A percentile compares a stretch with the other conserved stretches of the same genome.
phyloP scores from a whole-genome alignment of 2,797 vertebrate species.

The Capromys pilorides region DNA sequence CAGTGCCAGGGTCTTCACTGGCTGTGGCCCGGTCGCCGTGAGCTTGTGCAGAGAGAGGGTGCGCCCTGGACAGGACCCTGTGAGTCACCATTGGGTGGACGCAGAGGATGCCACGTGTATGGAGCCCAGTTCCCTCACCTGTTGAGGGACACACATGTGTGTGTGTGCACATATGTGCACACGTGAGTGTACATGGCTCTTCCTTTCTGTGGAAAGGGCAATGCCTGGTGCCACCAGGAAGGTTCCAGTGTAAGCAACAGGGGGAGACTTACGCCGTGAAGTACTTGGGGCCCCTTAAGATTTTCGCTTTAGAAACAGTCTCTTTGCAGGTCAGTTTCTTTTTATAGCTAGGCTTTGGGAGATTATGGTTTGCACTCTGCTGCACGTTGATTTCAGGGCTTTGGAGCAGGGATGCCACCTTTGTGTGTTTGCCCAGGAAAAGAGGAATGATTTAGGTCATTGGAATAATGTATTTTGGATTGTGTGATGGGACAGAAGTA shows the following conservation, averaged over 20 bases:
- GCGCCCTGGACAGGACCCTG: neutral
- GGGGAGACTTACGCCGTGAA: neutral
- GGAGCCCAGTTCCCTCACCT: neutral
- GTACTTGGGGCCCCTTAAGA: neutral
- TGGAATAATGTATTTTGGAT: conserved; percentile 12
- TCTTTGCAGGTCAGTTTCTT: conserved; percentile 7
- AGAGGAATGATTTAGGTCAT: neutral
- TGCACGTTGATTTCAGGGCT: conserved; percentile 51
- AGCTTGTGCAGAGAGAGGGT: neutral
- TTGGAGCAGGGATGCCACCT: neutral
- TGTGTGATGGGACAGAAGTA: neutral
- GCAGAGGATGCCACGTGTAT: too few relatives aligned
- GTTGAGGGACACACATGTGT: neutral
- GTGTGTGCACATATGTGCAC: neutral
- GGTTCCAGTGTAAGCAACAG: neutral
- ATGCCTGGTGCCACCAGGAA: neutral
- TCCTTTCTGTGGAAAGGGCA: conserved; percentile 31
- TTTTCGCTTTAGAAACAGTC: conserved; percentile 42
- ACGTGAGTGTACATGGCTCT: neutral
- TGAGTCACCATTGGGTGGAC: neutral
- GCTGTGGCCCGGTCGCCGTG: neutral
- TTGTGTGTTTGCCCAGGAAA: conserved; percentile 47
- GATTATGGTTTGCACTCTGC: conserved; percentile 27
- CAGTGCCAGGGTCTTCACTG: neutral
- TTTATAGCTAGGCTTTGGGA: conserved; percentile 35